These are phyloP conservation scores for Papilio helenus DNA, from an alignment of 1,140 invertebrate species.

Conservation along the genomic window DNA sequence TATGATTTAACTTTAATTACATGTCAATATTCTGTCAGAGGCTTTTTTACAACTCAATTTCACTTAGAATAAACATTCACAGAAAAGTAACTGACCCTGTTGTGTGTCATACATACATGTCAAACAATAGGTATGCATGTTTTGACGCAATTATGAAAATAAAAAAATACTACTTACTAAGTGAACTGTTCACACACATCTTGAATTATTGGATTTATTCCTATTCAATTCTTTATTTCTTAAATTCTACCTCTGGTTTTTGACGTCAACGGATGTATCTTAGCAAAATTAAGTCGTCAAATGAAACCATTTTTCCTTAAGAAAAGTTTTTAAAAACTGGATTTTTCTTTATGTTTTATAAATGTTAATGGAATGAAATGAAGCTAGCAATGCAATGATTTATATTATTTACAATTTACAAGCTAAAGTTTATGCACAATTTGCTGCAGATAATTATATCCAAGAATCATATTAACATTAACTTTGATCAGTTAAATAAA, in stretches of 20 bases:
- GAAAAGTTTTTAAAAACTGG: not conserved
- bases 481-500: conserved; percentile 60
- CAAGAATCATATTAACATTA: conserved; percentile 35
- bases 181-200: no score
- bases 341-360: not conserved
- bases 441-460: not conserved
- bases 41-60: not conserved
- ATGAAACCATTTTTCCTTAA: not conserved
- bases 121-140: not conserved
- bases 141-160: not conserved
- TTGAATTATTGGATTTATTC: no score
- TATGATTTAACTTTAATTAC: not conserved
- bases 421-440: not conserved
- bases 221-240: no score
- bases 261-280: not conserved
- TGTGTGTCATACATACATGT: no score
- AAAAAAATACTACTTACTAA: no score
- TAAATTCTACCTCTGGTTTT: no score
- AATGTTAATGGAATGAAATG: not conserved
- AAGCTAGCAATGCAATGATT: not conserved
- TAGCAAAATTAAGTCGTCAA: not conserved
- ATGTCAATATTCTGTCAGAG: not conserved
- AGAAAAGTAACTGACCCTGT: not conserved
- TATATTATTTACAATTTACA: not conserved
- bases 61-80: not conserved